These are phyloP conservation scores for Sebastes variabilis DNA, from an alignment of 2,797 vertebrate species.

Conservation along the genomic window DNA sequence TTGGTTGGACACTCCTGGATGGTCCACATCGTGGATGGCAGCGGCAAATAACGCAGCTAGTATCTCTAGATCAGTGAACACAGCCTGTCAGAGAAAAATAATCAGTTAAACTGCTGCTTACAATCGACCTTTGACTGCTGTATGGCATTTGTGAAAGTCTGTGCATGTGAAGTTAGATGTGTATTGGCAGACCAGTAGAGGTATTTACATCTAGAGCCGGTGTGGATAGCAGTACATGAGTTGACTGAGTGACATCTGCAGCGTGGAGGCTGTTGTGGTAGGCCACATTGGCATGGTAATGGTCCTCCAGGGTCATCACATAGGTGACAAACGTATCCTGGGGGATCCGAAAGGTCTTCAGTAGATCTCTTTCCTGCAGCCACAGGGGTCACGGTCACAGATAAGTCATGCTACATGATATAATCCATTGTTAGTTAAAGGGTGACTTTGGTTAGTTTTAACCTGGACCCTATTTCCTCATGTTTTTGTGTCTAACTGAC, in stretches of 20 bases:
- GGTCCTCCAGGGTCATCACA: slow-evolving; percentile 92
- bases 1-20: slow-evolving; percentile 95
- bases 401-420: background rate
- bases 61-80: slow-evolving; percentile 94
- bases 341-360: slow-evolving; percentile 92
- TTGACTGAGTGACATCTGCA: slow-evolving; percentile 94
- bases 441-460: background rate
- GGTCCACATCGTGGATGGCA: slow-evolving; percentile 94
- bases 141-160: no score
- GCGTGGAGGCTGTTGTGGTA: slow-evolving; percentile 97
- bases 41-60: slow-evolving; percentile 92
- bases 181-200: background rate
- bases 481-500: background rate
- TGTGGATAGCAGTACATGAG: slow-evolving; percentile 92
- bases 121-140: background rate
- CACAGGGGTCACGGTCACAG: background rate
- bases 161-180: background rate
- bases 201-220: slow-evolving; percentile 90
- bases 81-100: slow-evolving; percentile 80
- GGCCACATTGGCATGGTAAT: slow-evolving; percentile 94
- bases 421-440: background rate
- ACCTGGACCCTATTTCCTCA: background rate
- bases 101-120: background rate
- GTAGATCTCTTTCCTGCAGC: slow-evolving; percentile 89
- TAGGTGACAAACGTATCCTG: slow-evolving; percentile 92